Percentiles rank a stretch among this genome's conserved stretches.
These are phyloP conservation scores for Perognathus longimembris DNA, from an alignment of 2,113 vertebrate genomes.

Conservation along the genomic window DNA sequence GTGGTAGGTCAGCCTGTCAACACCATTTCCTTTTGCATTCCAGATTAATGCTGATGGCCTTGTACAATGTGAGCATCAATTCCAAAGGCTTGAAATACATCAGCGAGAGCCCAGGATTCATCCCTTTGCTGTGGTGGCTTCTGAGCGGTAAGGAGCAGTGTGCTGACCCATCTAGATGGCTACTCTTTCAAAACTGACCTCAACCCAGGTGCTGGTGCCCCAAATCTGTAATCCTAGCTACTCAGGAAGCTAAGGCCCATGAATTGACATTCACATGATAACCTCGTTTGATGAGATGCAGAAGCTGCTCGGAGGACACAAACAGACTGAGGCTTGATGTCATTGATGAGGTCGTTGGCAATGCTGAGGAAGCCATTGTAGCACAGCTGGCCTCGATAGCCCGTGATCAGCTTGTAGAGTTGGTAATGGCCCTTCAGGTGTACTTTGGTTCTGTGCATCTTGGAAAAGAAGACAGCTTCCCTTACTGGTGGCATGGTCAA, in stretches of 20 bases:
- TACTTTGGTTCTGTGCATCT: slow-evolving; percentile 97
- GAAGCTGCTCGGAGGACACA: slow-evolving; percentile 98
- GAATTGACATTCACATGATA: slow-evolving; percentile 74
- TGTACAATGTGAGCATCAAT: slow-evolving; percentile 96
- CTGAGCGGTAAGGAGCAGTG: slow-evolving; percentile 89
- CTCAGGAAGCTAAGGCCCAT: not conserved
- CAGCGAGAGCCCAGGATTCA: slow-evolving; percentile 89
- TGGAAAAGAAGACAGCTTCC: slow-evolving; percentile 71
- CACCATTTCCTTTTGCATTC: slow-evolving; percentile 64
- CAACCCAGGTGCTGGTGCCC: not conserved
- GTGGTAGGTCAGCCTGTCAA: not conserved
- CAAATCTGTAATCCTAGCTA: no score
- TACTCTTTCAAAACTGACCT: slow-evolving; percentile 37
- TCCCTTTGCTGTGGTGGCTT: slow-evolving; percentile 91
- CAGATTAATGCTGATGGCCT: slow-evolving; percentile 95
- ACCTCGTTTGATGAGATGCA: slow-evolving; percentile 97
- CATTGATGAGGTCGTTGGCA: slow-evolving; percentile 95
- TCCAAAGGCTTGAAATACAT: slow-evolving; percentile 93
- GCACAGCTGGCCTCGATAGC: slow-evolving; percentile 90
- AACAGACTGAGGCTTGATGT: slow-evolving; percentile 95
- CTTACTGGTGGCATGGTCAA: slow-evolving; percentile 77
- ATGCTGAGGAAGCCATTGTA: slow-evolving; percentile 98
- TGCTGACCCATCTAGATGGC: not conserved
- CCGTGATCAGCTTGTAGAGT: slow-evolving; percentile 97
- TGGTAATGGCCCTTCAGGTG: slow-evolving; percentile 97